Conservation (phyloP, 2,888 invertebrate species). For the Ypsolopha scabrella region DNA sequence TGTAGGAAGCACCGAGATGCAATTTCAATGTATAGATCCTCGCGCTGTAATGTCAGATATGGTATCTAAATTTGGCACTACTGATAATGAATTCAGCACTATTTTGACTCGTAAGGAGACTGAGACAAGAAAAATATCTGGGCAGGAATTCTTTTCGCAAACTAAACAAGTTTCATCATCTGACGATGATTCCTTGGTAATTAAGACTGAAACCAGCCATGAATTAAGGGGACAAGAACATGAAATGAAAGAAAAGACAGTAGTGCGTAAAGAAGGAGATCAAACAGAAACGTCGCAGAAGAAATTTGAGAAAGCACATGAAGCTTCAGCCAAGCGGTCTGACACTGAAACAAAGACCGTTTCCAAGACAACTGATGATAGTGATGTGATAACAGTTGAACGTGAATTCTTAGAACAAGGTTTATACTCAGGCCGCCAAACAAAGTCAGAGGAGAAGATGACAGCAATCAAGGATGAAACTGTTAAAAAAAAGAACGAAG, state of each 20-base stretch:
- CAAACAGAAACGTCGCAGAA: conserved; percentile 63
- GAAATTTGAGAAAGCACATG: conserved; percentile 64
- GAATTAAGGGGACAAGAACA: conserved; percentile 62
- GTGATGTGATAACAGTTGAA: conserved; percentile 49
- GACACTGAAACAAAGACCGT: conserved; percentile 61
- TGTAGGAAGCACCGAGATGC: conserved; percentile 40
- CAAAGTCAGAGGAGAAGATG: conserved; percentile 62
- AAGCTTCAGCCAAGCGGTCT: conserved; percentile 56
- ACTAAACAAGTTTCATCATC: conserved; percentile 62
- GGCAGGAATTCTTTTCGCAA: conserved; percentile 59
- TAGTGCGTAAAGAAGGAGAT: conserved; percentile 51
- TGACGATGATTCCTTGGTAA: conserved; percentile 58
- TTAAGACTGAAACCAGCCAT: conserved; percentile 59
- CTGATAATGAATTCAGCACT: conserved; percentile 39
- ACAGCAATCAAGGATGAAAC: conserved; percentile 62
- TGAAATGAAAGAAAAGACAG: conserved; percentile 60
- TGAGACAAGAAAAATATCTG: conserved; percentile 59
- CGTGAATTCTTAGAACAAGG: conserved; percentile 59
- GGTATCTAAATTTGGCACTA: conserved; percentile 46
- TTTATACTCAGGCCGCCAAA: conserved; percentile 53
- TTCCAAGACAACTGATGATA: conserved; percentile 51
- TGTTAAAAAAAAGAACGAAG: conserved; percentile 55
- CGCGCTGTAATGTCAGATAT: conserved; percentile 52
- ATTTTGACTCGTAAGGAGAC: conserved; percentile 65
- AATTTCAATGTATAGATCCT: conserved; percentile 53